Conservation (phyloP, 2,888 invertebrate species). For the Hyalella azteca region DNA sequence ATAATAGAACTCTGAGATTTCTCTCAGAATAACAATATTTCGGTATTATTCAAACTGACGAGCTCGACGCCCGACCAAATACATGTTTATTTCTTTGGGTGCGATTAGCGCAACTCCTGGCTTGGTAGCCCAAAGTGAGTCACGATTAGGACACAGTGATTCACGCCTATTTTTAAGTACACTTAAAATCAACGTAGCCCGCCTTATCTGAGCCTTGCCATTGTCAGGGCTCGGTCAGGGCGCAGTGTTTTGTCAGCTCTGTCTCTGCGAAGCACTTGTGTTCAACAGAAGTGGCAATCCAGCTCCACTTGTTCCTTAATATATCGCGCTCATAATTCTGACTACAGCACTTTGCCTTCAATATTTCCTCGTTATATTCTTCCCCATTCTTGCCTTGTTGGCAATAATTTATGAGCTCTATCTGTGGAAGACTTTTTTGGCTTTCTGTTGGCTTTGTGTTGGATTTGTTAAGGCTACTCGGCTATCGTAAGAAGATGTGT, state of each 20-base stretch:
- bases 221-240: neutral
- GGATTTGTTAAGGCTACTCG: neutral
- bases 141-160: too few relatives aligned
- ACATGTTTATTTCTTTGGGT: neutral
- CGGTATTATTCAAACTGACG: neutral
- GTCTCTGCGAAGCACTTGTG: conserved; percentile 6
- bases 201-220: neutral
- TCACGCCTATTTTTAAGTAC: too few relatives aligned
- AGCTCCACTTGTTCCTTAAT: conserved; percentile 11
- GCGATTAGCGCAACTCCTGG: neutral
- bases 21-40: neutral
- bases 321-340: conserved; percentile 20
- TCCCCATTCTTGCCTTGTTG: neutral
- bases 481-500: neutral
- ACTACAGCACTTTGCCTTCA: neutral
- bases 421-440: conserved; percentile 2
- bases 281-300: conserved; percentile 15
- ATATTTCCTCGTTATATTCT: conserved; percentile 18
- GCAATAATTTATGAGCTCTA: conserved; percentile 10
- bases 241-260: conserved; percentile 6
- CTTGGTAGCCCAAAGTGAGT: too few relatives aligned
- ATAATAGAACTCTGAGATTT: neutral
- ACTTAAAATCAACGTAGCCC: too few relatives aligned
- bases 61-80: neutral
- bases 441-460: neutral